phyloP scores from a whole-genome alignment of 2,888 invertebrate species.

The Fissipunctia ypsillon region DNA sequence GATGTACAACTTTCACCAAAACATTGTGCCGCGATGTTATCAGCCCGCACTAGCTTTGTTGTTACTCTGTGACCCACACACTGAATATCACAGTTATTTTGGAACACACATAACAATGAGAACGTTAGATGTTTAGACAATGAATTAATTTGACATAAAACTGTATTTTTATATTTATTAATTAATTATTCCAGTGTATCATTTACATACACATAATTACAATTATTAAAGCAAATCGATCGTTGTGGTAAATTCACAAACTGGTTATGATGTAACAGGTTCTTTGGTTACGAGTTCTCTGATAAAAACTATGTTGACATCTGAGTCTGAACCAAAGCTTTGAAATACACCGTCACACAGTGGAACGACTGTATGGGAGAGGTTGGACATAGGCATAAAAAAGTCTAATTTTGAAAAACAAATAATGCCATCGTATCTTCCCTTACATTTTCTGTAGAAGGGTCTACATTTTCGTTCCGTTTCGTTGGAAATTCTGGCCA shows the following conservation, averaged over 20 bases:
- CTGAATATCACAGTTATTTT: constrained; percentile 57
- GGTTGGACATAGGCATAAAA: too few relatives aligned
- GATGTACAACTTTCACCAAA: constrained; percentile 89
- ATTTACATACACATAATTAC: constrained; percentile 11
- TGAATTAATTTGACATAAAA: constrained; percentile 44
- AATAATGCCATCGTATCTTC: too few relatives aligned
- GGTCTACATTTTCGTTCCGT: too few relatives aligned
- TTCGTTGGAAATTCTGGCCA: too few relatives aligned
- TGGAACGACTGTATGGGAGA: too few relatives aligned
- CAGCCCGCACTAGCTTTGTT: constrained; percentile 59
- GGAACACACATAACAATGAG: constrained; percentile 39
- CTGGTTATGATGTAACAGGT: constrained; percentile 49
- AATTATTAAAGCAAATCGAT: constrained; percentile 17
- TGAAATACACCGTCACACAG: constrained; percentile 13
- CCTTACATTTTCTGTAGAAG: too few relatives aligned
- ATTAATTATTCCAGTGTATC: constrained; percentile 7
- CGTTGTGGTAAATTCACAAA: constrained; percentile 23
- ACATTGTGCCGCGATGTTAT: constrained; percentile 74
- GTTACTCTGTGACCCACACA: constrained; percentile 56
- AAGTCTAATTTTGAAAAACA: too few relatives aligned
- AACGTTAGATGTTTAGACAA: constrained; percentile 34
- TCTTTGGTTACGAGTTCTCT: constrained; percentile 21
- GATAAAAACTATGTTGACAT: constrained; percentile 39
- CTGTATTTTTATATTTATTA: constrained; percentile 32
- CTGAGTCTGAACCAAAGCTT: constrained; percentile 9